A percentile compares a stretch with the other conserved stretches of the same genome.
phyloP scores from a whole-genome alignment of 2,113 vertebrate species.

The Azemiops feae region DNA sequence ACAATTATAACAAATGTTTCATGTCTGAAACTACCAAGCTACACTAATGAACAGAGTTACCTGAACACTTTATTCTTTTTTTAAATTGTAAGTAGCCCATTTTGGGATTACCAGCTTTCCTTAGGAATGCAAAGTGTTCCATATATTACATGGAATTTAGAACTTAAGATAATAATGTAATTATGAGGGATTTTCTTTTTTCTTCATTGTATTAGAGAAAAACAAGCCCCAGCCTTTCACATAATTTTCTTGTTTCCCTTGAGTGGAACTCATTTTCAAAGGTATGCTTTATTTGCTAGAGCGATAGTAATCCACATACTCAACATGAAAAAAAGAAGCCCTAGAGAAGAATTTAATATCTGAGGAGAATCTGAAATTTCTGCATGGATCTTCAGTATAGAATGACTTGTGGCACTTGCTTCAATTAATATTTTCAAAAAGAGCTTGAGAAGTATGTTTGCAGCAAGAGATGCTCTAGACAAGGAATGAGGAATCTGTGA shows the following conservation, averaged over 20 bases:
- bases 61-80: background rate
- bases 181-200: background rate
- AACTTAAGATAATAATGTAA: background rate
- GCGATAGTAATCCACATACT: background rate
- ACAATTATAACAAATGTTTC: background rate
- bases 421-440: background rate
- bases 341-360: background rate
- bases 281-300: background rate
- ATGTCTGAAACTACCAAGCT: background rate
- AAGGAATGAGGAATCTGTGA: background rate
- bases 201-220: background rate
- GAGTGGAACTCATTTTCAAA: background rate
- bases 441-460: background rate
- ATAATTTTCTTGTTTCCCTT: background rate
- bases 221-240: background rate
- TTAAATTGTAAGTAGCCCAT: background rate
- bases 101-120: conserved; percentile 3
- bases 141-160: background rate
- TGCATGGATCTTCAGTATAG: background rate
- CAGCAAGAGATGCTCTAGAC: background rate
- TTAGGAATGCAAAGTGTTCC: background rate
- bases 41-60: background rate
- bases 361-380: background rate
- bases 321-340: background rate
- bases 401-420: background rate